Evolutionary conservation across 2,113 vertebrate species (phyloP).

Genomic region (Tupaia chinensis): DNA sequence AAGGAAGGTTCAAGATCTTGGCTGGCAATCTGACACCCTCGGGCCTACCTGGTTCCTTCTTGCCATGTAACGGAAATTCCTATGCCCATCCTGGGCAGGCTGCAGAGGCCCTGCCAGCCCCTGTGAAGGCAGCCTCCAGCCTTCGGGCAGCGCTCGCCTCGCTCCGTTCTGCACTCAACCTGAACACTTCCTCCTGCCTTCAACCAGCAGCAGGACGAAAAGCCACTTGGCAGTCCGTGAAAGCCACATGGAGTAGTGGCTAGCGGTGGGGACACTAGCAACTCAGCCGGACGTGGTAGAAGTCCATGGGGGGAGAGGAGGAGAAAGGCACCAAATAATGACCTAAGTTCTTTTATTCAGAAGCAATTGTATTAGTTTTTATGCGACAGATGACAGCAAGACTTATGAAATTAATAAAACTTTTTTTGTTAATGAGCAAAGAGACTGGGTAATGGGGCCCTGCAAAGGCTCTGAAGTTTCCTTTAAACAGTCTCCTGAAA

Average conservation of each 20-base stretch:
- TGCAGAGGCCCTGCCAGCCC: not conserved
- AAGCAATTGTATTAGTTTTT: constrained; percentile 63
- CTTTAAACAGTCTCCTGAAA: constrained; percentile 71
- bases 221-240: not conserved
- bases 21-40: not conserved
- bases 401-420: constrained; percentile 76
- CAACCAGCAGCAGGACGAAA: not conserved
- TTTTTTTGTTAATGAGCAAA: constrained; percentile 33
- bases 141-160: not conserved
- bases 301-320: not conserved
- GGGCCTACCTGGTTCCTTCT: not conserved
- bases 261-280: not conserved
- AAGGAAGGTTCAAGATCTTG: not conserved
- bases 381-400: constrained; percentile 63
- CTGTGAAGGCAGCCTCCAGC: not conserved
- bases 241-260: not conserved
- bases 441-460: constrained; percentile 44
- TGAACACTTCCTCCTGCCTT: constrained; percentile 46
- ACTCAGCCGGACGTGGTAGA: not conserved
- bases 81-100: not conserved
- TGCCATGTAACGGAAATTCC: not conserved
- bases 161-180: not conserved
- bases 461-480: constrained; percentile 51
- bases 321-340: constrained; percentile 37
- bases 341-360: constrained; percentile 65